These are phyloP conservation scores for Lysiphlebus fabarum DNA, from an alignment of 1,140 invertebrate genomes.

Conservation along the genomic window DNA sequence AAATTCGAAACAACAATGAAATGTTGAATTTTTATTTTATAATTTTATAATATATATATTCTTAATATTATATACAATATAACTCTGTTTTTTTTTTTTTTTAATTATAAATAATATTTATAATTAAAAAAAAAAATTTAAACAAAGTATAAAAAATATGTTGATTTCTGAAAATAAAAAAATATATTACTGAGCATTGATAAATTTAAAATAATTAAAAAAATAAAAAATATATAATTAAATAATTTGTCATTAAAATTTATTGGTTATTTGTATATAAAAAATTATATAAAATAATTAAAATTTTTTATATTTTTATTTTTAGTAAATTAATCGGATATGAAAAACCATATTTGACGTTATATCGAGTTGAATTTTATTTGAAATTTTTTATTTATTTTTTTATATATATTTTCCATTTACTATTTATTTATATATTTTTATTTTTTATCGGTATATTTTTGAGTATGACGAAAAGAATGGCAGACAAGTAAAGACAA, in stretches of 20 bases:
- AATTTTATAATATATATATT: no score
- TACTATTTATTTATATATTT: neutral
- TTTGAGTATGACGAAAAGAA: conserved; percentile 22
- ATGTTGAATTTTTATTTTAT: neutral
- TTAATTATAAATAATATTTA: no score
- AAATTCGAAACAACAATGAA: conserved; percentile 49
- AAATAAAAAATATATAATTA: no score
- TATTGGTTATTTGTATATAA: conserved; percentile 35
- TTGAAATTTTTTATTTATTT: neutral
- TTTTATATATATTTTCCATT: conserved; percentile 1
- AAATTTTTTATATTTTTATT: conserved; percentile 10
- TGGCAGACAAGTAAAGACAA: neutral
- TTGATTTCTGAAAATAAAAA: no score
- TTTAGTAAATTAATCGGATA: conserved; percentile 23
- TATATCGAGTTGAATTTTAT: conserved; percentile 11
- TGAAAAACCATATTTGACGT: conserved; percentile 21
- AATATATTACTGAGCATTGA: no score
- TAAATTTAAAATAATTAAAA: no score
- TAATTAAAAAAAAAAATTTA: no score
- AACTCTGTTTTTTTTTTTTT: no score
- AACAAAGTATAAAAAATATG: no score
- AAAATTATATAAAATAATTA: conserved; percentile 13
- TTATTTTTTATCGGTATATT: conserved; percentile 1
- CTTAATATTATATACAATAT: no score
- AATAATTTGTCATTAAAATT: conserved; percentile 53